Evolutionary conservation across 2,888 invertebrate genomes (phyloP), one percentile per base, ranked within the genome.

Genomic region (Drosophila neutralis): DNA sequence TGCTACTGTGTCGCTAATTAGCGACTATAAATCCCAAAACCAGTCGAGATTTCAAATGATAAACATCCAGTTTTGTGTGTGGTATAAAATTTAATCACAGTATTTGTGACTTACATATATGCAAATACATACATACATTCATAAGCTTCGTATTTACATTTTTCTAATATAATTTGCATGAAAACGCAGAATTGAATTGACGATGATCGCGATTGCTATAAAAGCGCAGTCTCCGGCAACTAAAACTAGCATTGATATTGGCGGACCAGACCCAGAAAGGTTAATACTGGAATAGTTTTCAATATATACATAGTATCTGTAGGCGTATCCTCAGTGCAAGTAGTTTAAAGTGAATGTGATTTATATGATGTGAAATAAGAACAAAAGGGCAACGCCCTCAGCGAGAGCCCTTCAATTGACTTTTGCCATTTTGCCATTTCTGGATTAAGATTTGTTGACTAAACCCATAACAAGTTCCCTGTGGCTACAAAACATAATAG

Each of bases 1-100:
- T 71, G 49, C 52, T 52, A 59, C 62, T 67, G 78, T 56, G 58
- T 42, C 67, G 74, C 87, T 83, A 83, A 83, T 87, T 82, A 87
- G 66, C 54, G 60, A 35, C 66, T 78, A 80, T 83, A 76, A 75
- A 83, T 78, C 75, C 71, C 68, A 61, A 82, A 85, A 87, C 88
- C 88, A 71, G 82, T 81, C 67, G 61, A 71, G 57, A 71, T 53
- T 63, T 74, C 56, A 66, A 52, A 38, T 52, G 38, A 59, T 70
- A 60, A 56, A 29, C 64, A 62, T 59, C 79, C 62, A 59, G 76
- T 78, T 75, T 73, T 24, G 45, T 24, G 7, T 45, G 45, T 45
- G 45, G 45, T 24, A 45, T 42, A 65, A 27, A 15, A 24, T 45
- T 51, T 66, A 63, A 78, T 69, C 56, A 40, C 58, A 36, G 42